A percentile compares a stretch with the other conserved stretches of the same genome.
Evolutionary conservation across 2,888 invertebrate genomes (phyloP).

Genomic region (Rhagonycha lutea): DNA sequence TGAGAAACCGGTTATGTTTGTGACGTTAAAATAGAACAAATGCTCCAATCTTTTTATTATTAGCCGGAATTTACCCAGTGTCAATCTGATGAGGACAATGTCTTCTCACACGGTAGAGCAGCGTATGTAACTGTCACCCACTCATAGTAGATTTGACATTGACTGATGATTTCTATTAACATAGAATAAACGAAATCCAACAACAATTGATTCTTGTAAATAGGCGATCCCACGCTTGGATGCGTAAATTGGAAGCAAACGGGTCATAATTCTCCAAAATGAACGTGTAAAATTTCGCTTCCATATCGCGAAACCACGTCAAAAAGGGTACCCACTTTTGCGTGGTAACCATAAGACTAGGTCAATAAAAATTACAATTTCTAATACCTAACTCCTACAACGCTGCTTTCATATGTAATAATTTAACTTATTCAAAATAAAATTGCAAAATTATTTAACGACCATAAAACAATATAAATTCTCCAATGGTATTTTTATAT

Average conservation of each 20-base stretch:
- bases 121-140: constrained; percentile 16
- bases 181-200: neutral
- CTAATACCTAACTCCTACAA: neutral
- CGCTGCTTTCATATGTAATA: neutral
- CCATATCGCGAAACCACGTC: neutral
- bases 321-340: neutral
- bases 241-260: neutral
- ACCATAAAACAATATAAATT: neutral
- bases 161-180: constrained; percentile 12
- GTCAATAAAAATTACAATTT: neutral
- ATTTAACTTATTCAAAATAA: neutral
- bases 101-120: constrained; percentile 9
- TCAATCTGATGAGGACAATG: constrained; percentile 17
- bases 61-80: constrained; percentile 2
- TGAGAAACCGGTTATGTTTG: constrained; percentile 7
- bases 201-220: constrained; percentile 7
- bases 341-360: neutral
- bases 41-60: constrained; percentile 20
- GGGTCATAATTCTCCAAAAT: neutral
- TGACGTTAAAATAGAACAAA: neutral
- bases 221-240: neutral
- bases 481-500: neutral
- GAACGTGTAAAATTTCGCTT: neutral
- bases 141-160: neutral
- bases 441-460: neutral